Base-by-base conservation (phyloP, 2,113 vertebrate genomes). In the Cyanistes caeruleus region DNA sequence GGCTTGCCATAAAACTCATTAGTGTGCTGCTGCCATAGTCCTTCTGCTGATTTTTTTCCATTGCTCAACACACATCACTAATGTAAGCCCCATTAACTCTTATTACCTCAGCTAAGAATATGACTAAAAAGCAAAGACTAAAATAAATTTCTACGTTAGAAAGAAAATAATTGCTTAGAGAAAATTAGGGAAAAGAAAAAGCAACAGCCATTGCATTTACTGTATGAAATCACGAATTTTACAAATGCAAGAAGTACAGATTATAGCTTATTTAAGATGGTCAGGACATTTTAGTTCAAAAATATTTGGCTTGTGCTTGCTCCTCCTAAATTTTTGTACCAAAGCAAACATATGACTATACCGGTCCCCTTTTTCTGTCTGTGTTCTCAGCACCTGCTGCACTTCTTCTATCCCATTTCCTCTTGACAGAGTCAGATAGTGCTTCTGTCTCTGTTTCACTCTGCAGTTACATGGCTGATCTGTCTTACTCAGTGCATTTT, bases 1-100 rank as follows among this genome's bases (percentile, higher is more conserved):
- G 68, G 59, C 60, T 60, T 75, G 35, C 60, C 58, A 80, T 88
- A 93, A 90, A 94, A 88, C 73, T 78, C 39, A 92, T 30, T 76
- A 0, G 14, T 44, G 48, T 74, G 67, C 87, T 88, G 59, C 84
- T 89, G 76, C 52, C 41, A 49, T 22, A 59, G 78, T 23, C 86
- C 31, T 76, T 59, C 76, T 37, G 20, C 27, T 84, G 56, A 39
- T 62, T 90, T 88, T 87, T 89, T 84, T 8, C 56, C 25, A 75
- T 18, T 91, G 64, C 87, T 93, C 59, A 92, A 93, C 33, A 63
- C 43, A 56, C 67, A 82, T 22, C 51, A 77, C 59, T 89, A 89
- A 91, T 28, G 37, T 70, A 95, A 93, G 89, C 20, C 14, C 43
- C 76, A 93, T 62, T 75, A 93, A 90, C 75, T 91, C 52, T 49